Evolutionary conservation across 2,888 invertebrate species (phyloP).

Genomic region (Masnerella sp.): DNA sequence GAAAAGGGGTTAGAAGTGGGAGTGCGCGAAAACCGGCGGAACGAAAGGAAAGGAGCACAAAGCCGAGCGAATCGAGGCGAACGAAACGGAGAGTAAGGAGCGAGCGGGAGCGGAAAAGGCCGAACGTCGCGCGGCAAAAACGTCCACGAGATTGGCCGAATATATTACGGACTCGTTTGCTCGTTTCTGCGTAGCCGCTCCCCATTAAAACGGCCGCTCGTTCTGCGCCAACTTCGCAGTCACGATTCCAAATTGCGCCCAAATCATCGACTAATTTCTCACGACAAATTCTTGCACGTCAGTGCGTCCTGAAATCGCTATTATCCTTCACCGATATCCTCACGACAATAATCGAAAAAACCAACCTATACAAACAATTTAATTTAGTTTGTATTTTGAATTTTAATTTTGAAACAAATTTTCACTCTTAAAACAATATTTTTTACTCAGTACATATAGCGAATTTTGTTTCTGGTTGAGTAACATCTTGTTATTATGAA

Average conservation of each 20-base stretch:
- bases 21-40: slow-evolving; percentile 38
- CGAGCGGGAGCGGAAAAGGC: too few species aligned
- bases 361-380: too few species aligned
- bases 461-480: too few species aligned
- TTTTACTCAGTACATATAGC: too few species aligned
- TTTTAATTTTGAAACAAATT: too few species aligned
- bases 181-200: slow-evolving; percentile 26
- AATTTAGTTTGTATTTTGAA: too few species aligned
- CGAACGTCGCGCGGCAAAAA: slow-evolving; percentile 43
- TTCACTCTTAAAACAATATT: too few species aligned
- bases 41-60: too few species aligned
- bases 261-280: slow-evolving; percentile 56
- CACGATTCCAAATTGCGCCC: slow-evolving; percentile 51
- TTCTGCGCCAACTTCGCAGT: slow-evolving; percentile 22
- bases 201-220: neutral
- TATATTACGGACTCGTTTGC: slow-evolving; percentile 73
- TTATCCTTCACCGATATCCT: too few species aligned
- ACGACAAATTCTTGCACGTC: slow-evolving; percentile 58
- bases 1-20: slow-evolving; percentile 44
- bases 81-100: slow-evolving; percentile 35
- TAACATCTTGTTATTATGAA: too few species aligned
- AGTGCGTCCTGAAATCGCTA: slow-evolving; percentile 35
- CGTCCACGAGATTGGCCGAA: slow-evolving; percentile 65
- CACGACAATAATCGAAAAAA: too few species aligned
- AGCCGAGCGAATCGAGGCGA: slow-evolving; percentile 33